Percentiles rank a stretch among this genome's conserved stretches.
Evolutionary conservation across 1,140 invertebrate species (phyloP).

Genomic region (Oscheius sp.): DNA sequence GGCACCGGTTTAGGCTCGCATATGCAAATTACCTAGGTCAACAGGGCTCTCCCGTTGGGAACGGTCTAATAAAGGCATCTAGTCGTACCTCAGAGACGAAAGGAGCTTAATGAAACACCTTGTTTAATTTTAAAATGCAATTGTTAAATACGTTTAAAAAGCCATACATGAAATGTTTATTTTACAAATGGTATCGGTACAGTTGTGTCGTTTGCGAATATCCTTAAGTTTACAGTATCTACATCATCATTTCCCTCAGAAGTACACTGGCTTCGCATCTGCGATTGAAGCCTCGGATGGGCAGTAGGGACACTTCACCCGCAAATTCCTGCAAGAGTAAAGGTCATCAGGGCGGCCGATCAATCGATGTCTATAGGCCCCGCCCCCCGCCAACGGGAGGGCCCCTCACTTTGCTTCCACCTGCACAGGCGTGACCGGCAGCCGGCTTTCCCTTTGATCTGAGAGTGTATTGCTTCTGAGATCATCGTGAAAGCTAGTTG

Average conservation of each 20-base stretch:
- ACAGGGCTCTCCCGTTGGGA: neutral
- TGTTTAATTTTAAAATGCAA: no score
- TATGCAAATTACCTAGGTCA: conserved; percentile 7
- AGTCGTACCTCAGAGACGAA: no score
- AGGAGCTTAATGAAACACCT: no score
- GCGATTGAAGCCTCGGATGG: conserved; percentile 4
- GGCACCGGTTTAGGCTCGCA: neutral
- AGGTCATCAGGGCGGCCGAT: conserved; percentile 8
- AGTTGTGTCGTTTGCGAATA: no score
- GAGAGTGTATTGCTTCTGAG: conserved; percentile 26
- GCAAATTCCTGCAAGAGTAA: conserved; percentile 10
- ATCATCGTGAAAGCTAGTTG: conserved; percentile 41
- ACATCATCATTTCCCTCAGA: neutral
- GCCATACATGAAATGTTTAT: no score
- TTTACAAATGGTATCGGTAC: no score
- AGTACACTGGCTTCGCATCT: conserved; percentile 1
- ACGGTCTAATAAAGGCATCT: no score
- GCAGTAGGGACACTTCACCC: conserved; percentile 35
- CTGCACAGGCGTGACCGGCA: conserved; percentile 1
- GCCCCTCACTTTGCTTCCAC: conserved; percentile 1
- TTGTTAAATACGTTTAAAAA: no score
- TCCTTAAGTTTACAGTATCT: no score
- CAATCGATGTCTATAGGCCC: conserved; percentile 3
- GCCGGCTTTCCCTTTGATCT: conserved; percentile 17
- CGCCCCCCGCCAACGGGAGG: neutral